Evolutionary conservation across 2,797 vertebrate species (phyloP).

Genomic region (Gephyroberyx darwinii): DNA sequence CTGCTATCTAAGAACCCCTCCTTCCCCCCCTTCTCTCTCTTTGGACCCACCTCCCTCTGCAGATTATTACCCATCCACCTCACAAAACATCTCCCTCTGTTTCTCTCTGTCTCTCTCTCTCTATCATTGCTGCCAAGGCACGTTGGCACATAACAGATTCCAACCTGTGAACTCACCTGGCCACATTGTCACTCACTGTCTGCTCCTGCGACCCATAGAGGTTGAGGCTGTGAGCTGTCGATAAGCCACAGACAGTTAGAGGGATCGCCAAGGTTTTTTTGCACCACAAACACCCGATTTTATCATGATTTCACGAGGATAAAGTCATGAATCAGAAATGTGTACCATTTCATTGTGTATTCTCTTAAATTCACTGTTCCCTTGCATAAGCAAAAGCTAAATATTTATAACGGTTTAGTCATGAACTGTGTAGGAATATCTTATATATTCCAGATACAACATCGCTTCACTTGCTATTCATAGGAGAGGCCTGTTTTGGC

Average conservation of each 20-base stretch:
- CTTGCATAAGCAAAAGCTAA: slow-evolving; percentile 24
- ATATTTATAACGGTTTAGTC: slow-evolving; percentile 41
- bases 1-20: slow-evolving; percentile 33
- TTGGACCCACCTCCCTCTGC: slow-evolving; percentile 11
- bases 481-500: slow-evolving; percentile 36
- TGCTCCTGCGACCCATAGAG: slow-evolving; percentile 5
- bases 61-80: slow-evolving; percentile 8
- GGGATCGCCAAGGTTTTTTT: slow-evolving; percentile 11
- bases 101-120: slow-evolving; percentile 2
- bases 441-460: slow-evolving; percentile 33
- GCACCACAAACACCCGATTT: not conserved
- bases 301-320: not conserved
- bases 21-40: not conserved
- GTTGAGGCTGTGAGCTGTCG: slow-evolving; percentile 24
- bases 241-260: slow-evolving; percentile 33
- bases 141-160: slow-evolving; percentile 45
- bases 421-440: slow-evolving; percentile 39
- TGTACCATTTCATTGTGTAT: not conserved
- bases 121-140: slow-evolving; percentile 2
- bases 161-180: slow-evolving; percentile 36
- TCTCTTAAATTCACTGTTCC: slow-evolving; percentile 18
- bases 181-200: slow-evolving; percentile 33
- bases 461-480: slow-evolving; percentile 30
- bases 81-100: slow-evolving; percentile 8
- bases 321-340: not conserved